Conservation (phyloP, 2,797 vertebrate genomes). For the Anas bahamensis region DNA sequence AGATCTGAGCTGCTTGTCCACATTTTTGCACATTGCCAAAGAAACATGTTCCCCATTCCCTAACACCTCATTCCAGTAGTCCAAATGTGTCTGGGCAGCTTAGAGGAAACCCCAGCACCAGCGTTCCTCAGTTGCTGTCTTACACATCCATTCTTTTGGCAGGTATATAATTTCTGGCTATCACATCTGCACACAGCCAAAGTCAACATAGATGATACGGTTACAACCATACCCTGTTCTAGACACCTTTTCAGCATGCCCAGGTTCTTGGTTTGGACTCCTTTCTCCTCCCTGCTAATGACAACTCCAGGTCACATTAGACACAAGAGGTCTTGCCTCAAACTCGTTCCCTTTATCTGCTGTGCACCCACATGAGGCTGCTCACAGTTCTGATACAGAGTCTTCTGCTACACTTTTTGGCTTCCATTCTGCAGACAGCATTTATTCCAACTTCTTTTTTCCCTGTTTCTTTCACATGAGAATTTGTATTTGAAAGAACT, state of each 20-base stretch:
- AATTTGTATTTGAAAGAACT: neutral
- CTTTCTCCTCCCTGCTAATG: neutral
- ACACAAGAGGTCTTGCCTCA: neutral
- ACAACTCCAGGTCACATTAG: neutral
- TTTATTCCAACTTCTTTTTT: neutral
- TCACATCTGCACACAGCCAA: neutral
- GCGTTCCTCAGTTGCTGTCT: neutral
- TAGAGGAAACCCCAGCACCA: neutral
- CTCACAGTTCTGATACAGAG: accelerated
- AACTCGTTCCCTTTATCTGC: neutral
- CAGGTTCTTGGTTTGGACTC: neutral
- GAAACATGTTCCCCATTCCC: neutral
- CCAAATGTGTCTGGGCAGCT: neutral
- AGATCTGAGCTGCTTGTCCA: neutral
- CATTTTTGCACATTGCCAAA: neutral
- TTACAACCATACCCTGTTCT: neutral
- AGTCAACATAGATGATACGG: neutral
- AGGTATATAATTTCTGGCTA: neutral
- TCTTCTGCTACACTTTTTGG: neutral
- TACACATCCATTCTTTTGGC: neutral
- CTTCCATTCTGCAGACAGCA: neutral
- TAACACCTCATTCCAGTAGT: neutral
- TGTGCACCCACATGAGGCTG: neutral
- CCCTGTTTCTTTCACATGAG: neutral
- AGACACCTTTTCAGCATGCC: neutral